Conservation (phyloP, 2,888 invertebrate genomes). For the Drosophila leonis region DNA sequence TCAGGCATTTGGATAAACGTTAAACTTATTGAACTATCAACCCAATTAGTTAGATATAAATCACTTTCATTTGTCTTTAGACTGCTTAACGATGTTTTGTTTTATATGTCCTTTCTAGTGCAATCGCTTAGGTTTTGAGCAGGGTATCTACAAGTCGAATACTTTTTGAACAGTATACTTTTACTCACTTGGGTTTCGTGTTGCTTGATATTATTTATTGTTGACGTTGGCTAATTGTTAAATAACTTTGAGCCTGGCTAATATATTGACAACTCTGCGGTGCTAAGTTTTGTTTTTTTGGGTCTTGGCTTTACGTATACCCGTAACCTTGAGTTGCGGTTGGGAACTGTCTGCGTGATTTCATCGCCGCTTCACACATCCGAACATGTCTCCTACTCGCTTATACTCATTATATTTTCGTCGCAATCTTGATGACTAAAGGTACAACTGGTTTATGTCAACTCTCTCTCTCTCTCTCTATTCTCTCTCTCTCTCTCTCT, state of each 20-base stretch:
- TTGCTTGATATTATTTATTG: constrained; percentile 19
- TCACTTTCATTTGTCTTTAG: neutral
- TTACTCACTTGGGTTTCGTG: constrained; percentile 14
- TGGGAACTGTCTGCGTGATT: constrained; percentile 64
- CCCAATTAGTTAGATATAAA: neutral
- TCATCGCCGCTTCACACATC: constrained; percentile 62
- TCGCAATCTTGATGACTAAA: constrained; percentile 71
- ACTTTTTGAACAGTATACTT: neutral
- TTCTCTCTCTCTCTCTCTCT: neutral
- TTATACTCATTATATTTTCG: constrained; percentile 72
- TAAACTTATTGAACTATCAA: neutral
- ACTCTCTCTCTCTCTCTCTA: neutral
- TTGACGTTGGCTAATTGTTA: constrained; percentile 54
- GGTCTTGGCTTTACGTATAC: constrained; percentile 37
- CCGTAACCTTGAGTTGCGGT: constrained; percentile 68
- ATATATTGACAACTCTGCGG: constrained; percentile 44
- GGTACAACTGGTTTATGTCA: constrained; percentile 62
- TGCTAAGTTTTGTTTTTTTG: constrained; percentile 37
- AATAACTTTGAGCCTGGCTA: constrained; percentile 45
- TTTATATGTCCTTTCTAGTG: neutral
- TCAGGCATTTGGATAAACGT: neutral
- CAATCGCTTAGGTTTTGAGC: neutral
- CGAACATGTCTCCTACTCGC: constrained; percentile 52
- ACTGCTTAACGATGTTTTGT: neutral
- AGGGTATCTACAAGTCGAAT: constrained; percentile 5